phyloP scores from a whole-genome alignment of 1,140 invertebrate genomes.

The Drosophila serrata region DNA sequence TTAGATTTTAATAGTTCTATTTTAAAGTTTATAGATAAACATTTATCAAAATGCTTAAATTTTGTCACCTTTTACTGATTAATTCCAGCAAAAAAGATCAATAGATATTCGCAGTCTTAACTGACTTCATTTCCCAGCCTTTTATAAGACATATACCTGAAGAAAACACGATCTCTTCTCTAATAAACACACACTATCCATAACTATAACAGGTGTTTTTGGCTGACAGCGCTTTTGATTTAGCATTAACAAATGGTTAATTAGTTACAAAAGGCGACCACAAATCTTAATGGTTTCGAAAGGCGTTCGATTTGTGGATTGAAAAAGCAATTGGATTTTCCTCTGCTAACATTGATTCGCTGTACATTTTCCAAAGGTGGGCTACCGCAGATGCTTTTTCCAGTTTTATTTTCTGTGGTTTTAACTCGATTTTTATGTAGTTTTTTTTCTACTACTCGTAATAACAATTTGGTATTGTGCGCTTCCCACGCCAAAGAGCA shows the following conservation, averaged over 20 bases:
- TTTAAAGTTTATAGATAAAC: neutral
- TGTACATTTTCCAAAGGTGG: conserved; percentile 31
- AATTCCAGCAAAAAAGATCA: neutral
- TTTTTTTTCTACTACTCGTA: conserved; percentile 6
- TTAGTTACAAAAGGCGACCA: conserved; percentile 44
- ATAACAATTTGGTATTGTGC: conserved; percentile 40
- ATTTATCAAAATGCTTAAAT: neutral
- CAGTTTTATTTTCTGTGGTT: conserved; percentile 27
- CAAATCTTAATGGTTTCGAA: conserved; percentile 63
- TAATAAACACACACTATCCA: conserved; percentile 20
- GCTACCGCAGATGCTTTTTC: conserved; percentile 51
- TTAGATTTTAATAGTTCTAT: no score
- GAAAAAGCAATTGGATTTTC: conserved; percentile 27
- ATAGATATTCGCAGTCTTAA: neutral
- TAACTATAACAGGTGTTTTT: conserved; percentile 62
- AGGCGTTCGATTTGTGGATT: conserved; percentile 46
- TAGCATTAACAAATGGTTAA: conserved; percentile 69
- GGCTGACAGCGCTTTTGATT: conserved; percentile 54
- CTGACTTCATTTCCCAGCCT: conserved; percentile 2
- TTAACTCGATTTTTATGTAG: neutral
- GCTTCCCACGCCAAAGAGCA: conserved; percentile 64
- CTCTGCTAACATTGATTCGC: conserved; percentile 22
- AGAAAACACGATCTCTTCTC: conserved; percentile 10
- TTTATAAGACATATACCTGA: neutral
- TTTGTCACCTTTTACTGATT: neutral